Evolutionary conservation across 1,140 invertebrate species (phyloP).

Genomic region (Rhizoglyphus robini): DNA sequence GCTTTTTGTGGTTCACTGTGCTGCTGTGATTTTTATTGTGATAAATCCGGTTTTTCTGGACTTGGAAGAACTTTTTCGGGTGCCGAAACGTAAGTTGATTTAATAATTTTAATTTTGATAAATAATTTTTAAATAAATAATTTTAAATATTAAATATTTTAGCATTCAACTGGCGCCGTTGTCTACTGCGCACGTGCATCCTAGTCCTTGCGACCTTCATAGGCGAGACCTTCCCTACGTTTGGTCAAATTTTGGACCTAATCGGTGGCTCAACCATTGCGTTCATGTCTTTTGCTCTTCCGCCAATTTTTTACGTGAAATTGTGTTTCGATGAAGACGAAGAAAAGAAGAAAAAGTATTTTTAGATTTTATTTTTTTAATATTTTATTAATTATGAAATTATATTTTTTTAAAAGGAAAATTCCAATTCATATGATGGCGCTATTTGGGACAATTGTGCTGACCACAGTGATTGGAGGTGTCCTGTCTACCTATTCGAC

Average conservation of each 20-base stretch:
- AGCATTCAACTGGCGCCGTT: slow-evolving; percentile 66
- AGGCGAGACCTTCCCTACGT: slow-evolving; percentile 64
- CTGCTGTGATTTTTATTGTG: slow-evolving; percentile 49
- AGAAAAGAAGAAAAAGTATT: no score
- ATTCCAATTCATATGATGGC: slow-evolving; percentile 35
- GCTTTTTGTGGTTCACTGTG: slow-evolving; percentile 45
- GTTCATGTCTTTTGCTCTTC: slow-evolving; percentile 67
- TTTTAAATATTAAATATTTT: no score
- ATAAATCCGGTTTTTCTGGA: slow-evolving; percentile 52
- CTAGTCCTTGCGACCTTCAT: slow-evolving; percentile 56
- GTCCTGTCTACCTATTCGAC: slow-evolving; percentile 46
- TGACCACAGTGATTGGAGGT: slow-evolving; percentile 46
- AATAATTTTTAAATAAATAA: no score
- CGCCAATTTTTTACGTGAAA: slow-evolving; percentile 48
- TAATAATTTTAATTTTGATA: background rate
- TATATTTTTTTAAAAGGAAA: no score
- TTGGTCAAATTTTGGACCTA: slow-evolving; percentile 74
- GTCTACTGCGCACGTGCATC: slow-evolving; percentile 52
- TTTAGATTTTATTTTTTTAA: no score
- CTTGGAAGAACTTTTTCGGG: slow-evolving; percentile 49
- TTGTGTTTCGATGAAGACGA: background rate
- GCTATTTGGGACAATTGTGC: slow-evolving; percentile 43
- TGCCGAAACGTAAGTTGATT: slow-evolving; percentile 46
- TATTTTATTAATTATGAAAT: no score
- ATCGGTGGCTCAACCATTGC: slow-evolving; percentile 71